Conservation (phyloP, 2,888 invertebrate species). For the Eledone cirrhosa region DNA sequence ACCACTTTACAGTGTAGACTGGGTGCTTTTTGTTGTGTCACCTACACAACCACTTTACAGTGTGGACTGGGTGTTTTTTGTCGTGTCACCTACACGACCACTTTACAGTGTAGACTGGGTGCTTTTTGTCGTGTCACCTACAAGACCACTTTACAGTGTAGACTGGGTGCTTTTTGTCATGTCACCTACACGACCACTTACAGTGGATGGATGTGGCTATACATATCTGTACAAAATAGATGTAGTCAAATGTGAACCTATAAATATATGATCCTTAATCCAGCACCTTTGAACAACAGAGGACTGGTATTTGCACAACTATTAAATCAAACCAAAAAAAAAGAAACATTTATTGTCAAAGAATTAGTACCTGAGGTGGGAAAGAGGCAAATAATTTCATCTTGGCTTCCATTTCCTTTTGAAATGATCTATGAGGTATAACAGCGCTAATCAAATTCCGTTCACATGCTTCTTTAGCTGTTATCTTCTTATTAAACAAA, state of each 20-base stretch:
- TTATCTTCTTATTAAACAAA: slow-evolving; percentile 79
- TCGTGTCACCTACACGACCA: too few relatives aligned
- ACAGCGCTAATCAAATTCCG: slow-evolving; percentile 83
- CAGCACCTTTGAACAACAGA: not conserved
- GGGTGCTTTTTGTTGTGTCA: too few relatives aligned
- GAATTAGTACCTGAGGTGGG: slow-evolving; percentile 65
- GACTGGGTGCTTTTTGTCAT: too few relatives aligned
- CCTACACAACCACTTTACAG: too few relatives aligned
- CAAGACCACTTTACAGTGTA: too few relatives aligned
- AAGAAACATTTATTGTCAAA: not conserved
- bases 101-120: too few relatives aligned
- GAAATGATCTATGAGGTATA: slow-evolving; percentile 74
- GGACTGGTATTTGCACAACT: not conserved
- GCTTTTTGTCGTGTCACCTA: too few relatives aligned
- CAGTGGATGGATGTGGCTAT: too few relatives aligned
- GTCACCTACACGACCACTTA: too few relatives aligned
- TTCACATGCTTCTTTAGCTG: slow-evolving; percentile 80
- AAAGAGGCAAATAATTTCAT: slow-evolving; percentile 68
- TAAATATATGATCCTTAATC: not conserved
- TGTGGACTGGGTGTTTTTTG: too few relatives aligned
- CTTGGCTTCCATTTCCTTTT: slow-evolving; percentile 71
- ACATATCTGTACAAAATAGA: not conserved
- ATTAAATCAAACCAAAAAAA: not conserved
- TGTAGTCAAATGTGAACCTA: not conserved
- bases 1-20: too few relatives aligned